Evolutionary conservation across 2,113 vertebrate genomes (phyloP), one percentile per base, ranked within the genome.

Genomic region (Actenoides hombroni): DNA sequence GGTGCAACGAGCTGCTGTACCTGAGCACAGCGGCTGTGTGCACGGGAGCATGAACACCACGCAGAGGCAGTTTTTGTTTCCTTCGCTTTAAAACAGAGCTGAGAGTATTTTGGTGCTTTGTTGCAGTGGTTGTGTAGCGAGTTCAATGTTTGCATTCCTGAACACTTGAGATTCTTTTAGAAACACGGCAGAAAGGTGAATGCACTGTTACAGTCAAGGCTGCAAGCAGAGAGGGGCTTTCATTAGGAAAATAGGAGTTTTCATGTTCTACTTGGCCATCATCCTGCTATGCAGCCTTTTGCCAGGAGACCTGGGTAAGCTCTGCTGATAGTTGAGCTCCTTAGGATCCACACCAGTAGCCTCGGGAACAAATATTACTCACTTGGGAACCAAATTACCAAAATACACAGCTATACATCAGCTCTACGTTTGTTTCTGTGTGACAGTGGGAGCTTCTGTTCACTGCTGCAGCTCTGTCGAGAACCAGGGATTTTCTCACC

Each of bases 11-110:
- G 39, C 35, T 65, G 67, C 48, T 59, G 49, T 83, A 56, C 65
- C 59, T 44, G 2, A 51, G 61, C 0, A 0, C 60, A 11, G n/a
- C 2, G 2, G 12, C 61, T 35, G 64, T 29, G 6, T 23, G 54
- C 59, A 24, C 11, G 51, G 68, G 25, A 63, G 33, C 31, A 8
- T 48, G 14, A 56, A 16, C 9, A 15, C 44, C 29, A 3, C n/a
- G 42, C n/a, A 48, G 11, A 16, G 40, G 26, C 59, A 76, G 13
- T 49, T 95, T 70, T 28, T 68, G 7, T 69, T 87, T 90, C 68
- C 59, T 83, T 49, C 46, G 64, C 29, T 69, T 31, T 77, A 35
- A 65, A 87, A 60, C 37, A 60, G 46, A 80, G 24, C 49, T 83
- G 78, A 86, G 49, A 21, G 9, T 44, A 16, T 78, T 81, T 35